Percentiles rank a stretch among this genome's conserved stretches.
These are phyloP conservation scores for Scaptomyza montana DNA, from an alignment of 1,140 invertebrate species.

Conservation along the genomic window DNA sequence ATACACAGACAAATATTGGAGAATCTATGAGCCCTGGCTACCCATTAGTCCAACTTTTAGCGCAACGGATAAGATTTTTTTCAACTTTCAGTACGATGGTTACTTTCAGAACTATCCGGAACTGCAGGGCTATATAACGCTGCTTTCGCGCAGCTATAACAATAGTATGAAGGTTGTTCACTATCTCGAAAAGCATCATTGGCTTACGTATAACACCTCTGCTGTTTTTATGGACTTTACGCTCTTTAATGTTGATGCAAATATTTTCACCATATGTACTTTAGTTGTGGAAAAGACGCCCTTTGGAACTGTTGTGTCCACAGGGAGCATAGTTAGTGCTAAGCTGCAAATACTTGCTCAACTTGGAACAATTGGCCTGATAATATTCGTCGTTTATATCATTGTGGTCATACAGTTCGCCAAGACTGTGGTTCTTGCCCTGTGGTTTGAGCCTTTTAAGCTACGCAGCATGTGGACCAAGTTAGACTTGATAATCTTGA, in stretches of 20 bases:
- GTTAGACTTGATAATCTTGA: constrained; percentile 58
- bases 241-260: constrained; percentile 60
- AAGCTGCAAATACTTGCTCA: constrained; percentile 23
- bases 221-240: constrained; percentile 70
- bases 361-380: not conserved
- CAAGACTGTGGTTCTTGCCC: constrained; percentile 23
- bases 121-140: constrained; percentile 47
- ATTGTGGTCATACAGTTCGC: constrained; percentile 51
- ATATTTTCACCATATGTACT: constrained; percentile 48
- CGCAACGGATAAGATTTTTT: constrained; percentile 1
- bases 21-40: constrained; percentile 63
- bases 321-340: constrained; percentile 12
- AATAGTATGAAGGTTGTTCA: constrained; percentile 44
- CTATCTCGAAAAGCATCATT: constrained; percentile 39
- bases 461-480: constrained; percentile 49
- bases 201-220: constrained; percentile 47
- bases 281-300: constrained; percentile 54
- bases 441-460: constrained; percentile 41
- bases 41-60: not conserved
- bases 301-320: constrained; percentile 37
- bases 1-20: constrained; percentile 63
- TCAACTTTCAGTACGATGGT: constrained; percentile 24
- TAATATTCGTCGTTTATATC: constrained; percentile 29
- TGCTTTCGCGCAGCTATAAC: constrained; percentile 30
- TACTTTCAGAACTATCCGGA: constrained; percentile 28